Evolutionary conservation across 2,888 invertebrate species (phyloP).

Genomic region (Agonum fuliginosum): DNA sequence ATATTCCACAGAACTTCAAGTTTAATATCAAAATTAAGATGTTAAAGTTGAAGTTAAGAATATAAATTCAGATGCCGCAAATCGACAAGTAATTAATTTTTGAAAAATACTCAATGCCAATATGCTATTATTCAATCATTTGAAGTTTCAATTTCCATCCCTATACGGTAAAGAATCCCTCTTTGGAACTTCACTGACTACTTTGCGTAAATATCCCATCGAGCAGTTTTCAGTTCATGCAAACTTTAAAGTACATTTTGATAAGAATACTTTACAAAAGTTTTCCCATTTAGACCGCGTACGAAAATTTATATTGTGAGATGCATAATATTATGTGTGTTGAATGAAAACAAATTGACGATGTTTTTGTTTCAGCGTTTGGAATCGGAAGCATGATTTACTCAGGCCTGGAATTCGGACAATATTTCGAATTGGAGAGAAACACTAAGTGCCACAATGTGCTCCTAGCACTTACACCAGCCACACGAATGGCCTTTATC

Average conservation of each 20-base stretch:
- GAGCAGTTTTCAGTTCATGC: background rate
- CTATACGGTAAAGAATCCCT: too few species aligned
- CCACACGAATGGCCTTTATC: conserved; percentile 95
- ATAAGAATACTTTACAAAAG: background rate
- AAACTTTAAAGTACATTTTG: conserved; percentile 9
- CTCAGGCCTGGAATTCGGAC: conserved; percentile 95
- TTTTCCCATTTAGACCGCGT: background rate
- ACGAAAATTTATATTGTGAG: background rate
- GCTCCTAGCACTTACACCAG: conserved; percentile 90
- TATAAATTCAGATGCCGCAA: too few species aligned
- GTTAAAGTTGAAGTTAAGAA: too few species aligned
- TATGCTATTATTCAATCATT: too few species aligned
- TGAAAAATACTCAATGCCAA: too few species aligned
- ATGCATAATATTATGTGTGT: background rate
- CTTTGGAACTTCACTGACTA: too few species aligned
- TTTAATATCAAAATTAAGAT: too few species aligned
- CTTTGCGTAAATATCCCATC: conserved; percentile 21
- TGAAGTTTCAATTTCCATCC: too few species aligned
- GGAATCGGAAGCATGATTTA: conserved; percentile 98
- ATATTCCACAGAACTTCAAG: too few species aligned
- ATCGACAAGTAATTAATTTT: too few species aligned
- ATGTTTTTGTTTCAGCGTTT: conserved; percentile 82
- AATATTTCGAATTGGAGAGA: conserved; percentile 93
- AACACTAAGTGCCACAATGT: conserved; percentile 95
- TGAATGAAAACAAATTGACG: background rate